These are phyloP conservation scores for Bombus breviceps DNA, from an alignment of 1,140 invertebrate genomes.

Conservation along the genomic window DNA sequence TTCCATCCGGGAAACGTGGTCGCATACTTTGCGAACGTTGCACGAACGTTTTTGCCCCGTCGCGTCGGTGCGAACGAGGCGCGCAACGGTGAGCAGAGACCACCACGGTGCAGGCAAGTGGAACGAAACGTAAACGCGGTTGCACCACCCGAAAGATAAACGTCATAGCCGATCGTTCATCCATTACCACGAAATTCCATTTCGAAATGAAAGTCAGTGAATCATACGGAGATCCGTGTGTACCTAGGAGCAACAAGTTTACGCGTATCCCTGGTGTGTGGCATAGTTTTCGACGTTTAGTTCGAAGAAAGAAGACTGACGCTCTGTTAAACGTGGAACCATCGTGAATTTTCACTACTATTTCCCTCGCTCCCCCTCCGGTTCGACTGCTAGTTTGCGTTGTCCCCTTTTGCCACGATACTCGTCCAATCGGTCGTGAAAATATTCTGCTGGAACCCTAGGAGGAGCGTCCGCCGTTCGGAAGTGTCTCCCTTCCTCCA, in stretches of 20 bases:
- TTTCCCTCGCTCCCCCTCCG: too few species aligned
- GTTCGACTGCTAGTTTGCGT: background rate
- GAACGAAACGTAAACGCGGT: constrained; percentile 34
- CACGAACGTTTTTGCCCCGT: constrained; percentile 4
- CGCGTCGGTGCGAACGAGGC: background rate
- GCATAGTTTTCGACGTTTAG: constrained; percentile 9
- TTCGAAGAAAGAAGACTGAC: too few species aligned
- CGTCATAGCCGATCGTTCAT: constrained; percentile 27
- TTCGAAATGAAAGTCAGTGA: background rate
- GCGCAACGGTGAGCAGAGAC: background rate
- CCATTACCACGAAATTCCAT: constrained; percentile 17
- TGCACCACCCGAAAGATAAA: constrained; percentile 28
- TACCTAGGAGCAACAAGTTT: background rate
- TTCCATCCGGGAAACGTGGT: background rate
- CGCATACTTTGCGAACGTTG: background rate
- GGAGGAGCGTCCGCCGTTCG: constrained; percentile 8
- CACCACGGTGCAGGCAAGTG: constrained; percentile 23
- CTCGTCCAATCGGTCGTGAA: constrained; percentile 17
- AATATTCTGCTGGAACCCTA: constrained; percentile 52
- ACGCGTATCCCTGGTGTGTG: background rate
- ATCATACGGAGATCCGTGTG: background rate
- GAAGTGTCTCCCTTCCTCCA: constrained; percentile 64
- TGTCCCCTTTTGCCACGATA: background rate
- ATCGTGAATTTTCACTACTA: background rate
- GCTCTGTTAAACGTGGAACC: too few species aligned